Percentiles rank a stretch among this genome's conserved stretches.
Conservation (phyloP, 2,797 vertebrate species). For the Thalassophryne amazonica region DNA sequence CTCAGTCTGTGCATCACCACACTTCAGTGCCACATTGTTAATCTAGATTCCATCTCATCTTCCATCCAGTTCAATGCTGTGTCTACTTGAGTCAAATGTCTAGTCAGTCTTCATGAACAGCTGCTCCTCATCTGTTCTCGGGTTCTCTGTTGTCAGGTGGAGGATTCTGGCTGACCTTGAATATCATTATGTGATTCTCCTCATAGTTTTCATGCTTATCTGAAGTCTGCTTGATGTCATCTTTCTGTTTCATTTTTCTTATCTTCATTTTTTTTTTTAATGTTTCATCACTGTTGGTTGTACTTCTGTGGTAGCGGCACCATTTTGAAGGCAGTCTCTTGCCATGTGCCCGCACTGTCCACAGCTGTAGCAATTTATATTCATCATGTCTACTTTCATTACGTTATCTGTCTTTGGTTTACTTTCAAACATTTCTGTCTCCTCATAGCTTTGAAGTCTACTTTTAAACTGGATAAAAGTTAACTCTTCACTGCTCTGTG, state of each 20-base stretch:
- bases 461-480: constrained; percentile 4
- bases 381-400: constrained; percentile 1
- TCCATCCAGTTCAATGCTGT: constrained; percentile 8
- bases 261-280: too few relatives aligned
- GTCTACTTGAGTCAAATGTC: background rate
- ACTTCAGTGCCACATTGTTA: background rate
- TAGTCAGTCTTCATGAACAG: constrained; percentile 8
- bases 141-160: background rate
- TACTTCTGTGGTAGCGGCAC: constrained; percentile 33
- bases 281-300: too few relatives aligned
- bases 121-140: background rate
- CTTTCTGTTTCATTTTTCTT: background rate
- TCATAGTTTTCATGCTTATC: too few relatives aligned
- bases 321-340: constrained; percentile 20
- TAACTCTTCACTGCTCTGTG: constrained; percentile 18
- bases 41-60: background rate
- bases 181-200: too few relatives aligned
- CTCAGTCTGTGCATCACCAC: constrained; percentile 3
- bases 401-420: constrained; percentile 23
- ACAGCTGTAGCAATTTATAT: constrained; percentile 12
- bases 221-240: too few relatives aligned
- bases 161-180: too few relatives aligned
- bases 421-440: constrained; percentile 19
- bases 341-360: constrained; percentile 5
- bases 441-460: constrained; percentile 16